phyloP scores from a whole-genome alignment of 2,888 invertebrate species.

The Cryptus viduatorius region DNA sequence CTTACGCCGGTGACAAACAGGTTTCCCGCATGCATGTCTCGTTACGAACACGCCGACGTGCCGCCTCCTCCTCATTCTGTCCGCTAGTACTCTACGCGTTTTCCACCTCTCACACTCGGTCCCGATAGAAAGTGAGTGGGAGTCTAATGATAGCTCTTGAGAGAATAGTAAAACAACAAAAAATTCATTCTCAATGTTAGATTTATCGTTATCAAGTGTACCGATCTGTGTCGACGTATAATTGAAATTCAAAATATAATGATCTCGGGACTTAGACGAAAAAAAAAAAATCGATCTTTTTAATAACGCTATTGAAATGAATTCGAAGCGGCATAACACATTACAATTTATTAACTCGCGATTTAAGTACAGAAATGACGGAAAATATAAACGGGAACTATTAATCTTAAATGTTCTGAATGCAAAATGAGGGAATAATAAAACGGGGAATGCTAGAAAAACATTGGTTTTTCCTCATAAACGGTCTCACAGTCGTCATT shows the following conservation, averaged over 20 bases:
- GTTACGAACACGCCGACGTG: slow-evolving; percentile 50
- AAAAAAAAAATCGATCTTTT: background rate
- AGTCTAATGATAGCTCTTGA: slow-evolving; percentile 33
- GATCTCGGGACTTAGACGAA: background rate
- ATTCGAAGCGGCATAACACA: background rate
- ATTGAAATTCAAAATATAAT: background rate
- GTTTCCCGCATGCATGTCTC: slow-evolving; percentile 74
- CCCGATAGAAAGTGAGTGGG: slow-evolving; percentile 34
- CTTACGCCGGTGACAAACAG: slow-evolving; percentile 75
- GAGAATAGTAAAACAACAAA: slow-evolving; percentile 16
- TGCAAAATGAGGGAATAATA: slow-evolving; percentile 3
- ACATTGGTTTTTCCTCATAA: slow-evolving; percentile 38
- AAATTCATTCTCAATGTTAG: slow-evolving; percentile 48
- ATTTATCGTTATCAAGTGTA: background rate
- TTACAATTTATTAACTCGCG: background rate
- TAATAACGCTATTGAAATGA: background rate
- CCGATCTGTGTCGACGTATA: background rate
- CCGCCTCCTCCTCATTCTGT: slow-evolving; percentile 1
- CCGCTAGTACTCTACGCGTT: background rate
- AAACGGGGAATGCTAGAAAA: background rate
- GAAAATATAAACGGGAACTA: background rate
- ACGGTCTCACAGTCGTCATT: slow-evolving; percentile 33
- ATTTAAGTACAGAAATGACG: background rate
- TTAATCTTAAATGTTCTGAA: background rate
- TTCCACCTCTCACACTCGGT: slow-evolving; percentile 49